These are phyloP conservation scores for Amphiprion percula DNA, from an alignment of 2,113 vertebrate genomes.

Conservation along the genomic window DNA sequence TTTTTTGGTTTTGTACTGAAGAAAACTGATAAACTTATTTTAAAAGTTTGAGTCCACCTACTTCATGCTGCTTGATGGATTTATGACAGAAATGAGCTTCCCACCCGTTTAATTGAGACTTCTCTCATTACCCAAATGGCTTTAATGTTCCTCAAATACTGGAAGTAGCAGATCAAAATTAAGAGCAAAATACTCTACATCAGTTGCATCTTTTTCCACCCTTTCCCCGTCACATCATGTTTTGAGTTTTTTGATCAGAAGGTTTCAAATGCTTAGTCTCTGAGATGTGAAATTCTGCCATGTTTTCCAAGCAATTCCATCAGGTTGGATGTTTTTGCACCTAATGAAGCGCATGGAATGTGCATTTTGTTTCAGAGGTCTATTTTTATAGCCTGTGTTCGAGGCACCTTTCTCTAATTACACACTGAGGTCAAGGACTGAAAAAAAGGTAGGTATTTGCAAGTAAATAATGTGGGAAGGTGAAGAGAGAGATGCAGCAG, in stretches of 20 bases:
- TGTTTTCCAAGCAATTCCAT: background rate
- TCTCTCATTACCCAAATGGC: constrained; percentile 34
- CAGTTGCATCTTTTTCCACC: background rate
- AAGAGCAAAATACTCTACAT: background rate
- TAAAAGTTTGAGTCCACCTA: background rate
- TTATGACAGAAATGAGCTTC: background rate
- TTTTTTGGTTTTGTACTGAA: background rate
- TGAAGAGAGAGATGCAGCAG: background rate
- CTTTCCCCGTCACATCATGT: background rate
- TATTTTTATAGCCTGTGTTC: constrained; percentile 26
- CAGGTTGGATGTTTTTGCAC: background rate
- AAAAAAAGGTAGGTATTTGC: constrained; percentile 21
- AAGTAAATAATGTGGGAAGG: background rate
- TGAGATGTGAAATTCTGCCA: background rate
- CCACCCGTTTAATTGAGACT: constrained; percentile 5
- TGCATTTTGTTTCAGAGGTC: constrained; percentile 20
- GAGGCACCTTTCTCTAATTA: constrained; percentile 38
- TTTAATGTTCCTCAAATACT: constrained; percentile 18
- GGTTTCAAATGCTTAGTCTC: background rate
- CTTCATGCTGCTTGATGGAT: too few relatives aligned
- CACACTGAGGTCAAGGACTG: constrained; percentile 28
- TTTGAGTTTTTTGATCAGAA: background rate
- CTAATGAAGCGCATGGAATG: background rate
- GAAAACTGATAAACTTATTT: background rate
- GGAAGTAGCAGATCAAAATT: constrained; percentile 15